These are phyloP conservation scores for Mesocricetus auratus DNA, from an alignment of 2,113 vertebrate species.

Conservation along the genomic window DNA sequence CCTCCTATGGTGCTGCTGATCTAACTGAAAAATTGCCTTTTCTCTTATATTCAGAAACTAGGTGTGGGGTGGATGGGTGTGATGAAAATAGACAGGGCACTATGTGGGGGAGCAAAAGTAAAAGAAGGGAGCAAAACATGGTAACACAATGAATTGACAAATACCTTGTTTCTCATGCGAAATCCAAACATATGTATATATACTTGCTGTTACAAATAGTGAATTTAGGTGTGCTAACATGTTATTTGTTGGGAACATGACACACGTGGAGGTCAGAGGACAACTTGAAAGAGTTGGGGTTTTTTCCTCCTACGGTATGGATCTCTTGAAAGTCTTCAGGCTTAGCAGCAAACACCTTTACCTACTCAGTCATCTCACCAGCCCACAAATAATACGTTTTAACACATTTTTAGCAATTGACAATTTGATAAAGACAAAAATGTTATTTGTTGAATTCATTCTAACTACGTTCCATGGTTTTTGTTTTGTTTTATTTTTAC, in stretches of 20 bases:
- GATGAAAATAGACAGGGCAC: background rate
- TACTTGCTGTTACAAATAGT: background rate
- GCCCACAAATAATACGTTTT: background rate
- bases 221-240: background rate
- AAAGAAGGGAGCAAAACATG: background rate
- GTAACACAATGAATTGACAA: no score
- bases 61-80: background rate
- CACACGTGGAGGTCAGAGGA: background rate
- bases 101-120: background rate
- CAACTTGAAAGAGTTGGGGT: no score
- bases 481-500: no score
- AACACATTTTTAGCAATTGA: background rate
- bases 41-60: background rate
- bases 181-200: background rate
- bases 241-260: background rate
- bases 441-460: background rate
- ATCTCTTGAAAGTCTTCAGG: background rate
- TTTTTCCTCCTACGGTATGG: background rate
- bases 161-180: background rate
- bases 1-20: constrained; percentile 82
- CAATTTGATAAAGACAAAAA: background rate
- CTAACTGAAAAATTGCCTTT: background rate
- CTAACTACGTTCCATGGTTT: background rate
- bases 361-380: background rate
- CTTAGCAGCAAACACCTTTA: background rate